Evolutionary conservation across 2,888 invertebrate genomes (phyloP).

Genomic region (Pristionchus exspectatus): DNA sequence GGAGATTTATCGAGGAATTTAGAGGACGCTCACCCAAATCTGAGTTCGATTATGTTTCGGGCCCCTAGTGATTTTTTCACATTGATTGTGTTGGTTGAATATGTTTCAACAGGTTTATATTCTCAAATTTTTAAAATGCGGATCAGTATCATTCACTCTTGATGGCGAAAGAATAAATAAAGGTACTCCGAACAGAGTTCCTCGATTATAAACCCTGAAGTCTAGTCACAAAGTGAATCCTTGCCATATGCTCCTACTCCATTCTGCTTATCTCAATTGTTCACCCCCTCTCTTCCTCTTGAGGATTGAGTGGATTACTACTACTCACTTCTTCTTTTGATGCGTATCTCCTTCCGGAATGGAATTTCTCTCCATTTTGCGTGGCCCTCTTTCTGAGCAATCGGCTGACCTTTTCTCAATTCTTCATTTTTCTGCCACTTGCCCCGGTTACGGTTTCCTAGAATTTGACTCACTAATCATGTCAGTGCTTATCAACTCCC

Average conservation of each 20-base stretch:
- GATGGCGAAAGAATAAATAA: too few species aligned
- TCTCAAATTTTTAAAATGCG: too few species aligned
- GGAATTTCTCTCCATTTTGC: not conserved
- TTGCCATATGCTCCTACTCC: conserved; percentile 22
- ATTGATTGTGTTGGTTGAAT: too few species aligned
- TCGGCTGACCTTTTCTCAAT: too few species aligned
- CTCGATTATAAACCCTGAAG: not conserved
- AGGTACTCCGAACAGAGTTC: too few species aligned
- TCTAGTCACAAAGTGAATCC: not conserved
- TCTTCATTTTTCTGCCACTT: not conserved
- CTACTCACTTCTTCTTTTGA: conserved; percentile 18
- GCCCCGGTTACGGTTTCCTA: too few species aligned
- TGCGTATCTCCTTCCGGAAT: not conserved
- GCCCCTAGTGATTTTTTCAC: too few species aligned
- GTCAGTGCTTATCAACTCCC: too few species aligned
- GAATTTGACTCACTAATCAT: too few species aligned
- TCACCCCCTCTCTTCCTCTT: not conserved
- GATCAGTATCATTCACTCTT: too few species aligned
- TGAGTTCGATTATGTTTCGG: not conserved
- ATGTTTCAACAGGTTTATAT: too few species aligned
- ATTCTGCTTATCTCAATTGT: conserved; percentile 39
- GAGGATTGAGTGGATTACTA: conserved; percentile 38
- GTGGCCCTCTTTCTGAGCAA: too few species aligned
- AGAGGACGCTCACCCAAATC: not conserved
- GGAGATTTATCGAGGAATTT: conserved; percentile 4